Evolutionary conservation across 2,888 invertebrate genomes (phyloP).

Genomic region (Cataglyphis altisquamis): DNA sequence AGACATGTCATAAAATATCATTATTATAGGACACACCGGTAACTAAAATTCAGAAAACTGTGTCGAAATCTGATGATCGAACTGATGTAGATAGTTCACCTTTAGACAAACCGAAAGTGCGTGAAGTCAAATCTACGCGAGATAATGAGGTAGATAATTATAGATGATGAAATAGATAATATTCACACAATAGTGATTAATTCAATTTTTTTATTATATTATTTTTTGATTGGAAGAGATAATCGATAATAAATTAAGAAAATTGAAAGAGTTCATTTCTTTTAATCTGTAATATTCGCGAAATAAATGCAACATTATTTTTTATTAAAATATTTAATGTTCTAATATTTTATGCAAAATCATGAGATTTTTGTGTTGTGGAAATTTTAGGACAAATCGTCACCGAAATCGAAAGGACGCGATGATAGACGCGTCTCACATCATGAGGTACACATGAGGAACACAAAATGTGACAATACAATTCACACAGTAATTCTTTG

Average conservation of each 20-base stretch:
- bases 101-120: constrained; percentile 21
- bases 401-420: not conserved
- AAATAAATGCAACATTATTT: not conserved
- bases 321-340: not conserved
- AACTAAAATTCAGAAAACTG: constrained; percentile 5
- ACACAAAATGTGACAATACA: constrained; percentile 11
- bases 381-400: constrained; percentile 36
- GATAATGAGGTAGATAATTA: constrained; percentile 58
- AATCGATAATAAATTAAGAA: not conserved
- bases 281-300: not conserved
- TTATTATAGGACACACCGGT: constrained; percentile 31
- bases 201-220: constrained; percentile 9
- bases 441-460: constrained; percentile 8
- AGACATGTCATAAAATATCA: not conserved
- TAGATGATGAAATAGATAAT: not conserved
- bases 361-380: not conserved
- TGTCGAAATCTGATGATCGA: constrained; percentile 27
- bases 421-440: constrained; percentile 2
- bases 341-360: not conserved
- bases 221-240: not conserved
- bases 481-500: not conserved
- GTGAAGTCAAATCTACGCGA: constrained; percentile 33
- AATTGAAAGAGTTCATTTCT: not conserved
- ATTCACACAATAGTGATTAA: not conserved
- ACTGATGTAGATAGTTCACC: constrained; percentile 19